Evolutionary conservation across 2,113 vertebrate genomes (phyloP), one percentile per base, ranked within the genome.

Genomic region (Natator depressus): DNA sequence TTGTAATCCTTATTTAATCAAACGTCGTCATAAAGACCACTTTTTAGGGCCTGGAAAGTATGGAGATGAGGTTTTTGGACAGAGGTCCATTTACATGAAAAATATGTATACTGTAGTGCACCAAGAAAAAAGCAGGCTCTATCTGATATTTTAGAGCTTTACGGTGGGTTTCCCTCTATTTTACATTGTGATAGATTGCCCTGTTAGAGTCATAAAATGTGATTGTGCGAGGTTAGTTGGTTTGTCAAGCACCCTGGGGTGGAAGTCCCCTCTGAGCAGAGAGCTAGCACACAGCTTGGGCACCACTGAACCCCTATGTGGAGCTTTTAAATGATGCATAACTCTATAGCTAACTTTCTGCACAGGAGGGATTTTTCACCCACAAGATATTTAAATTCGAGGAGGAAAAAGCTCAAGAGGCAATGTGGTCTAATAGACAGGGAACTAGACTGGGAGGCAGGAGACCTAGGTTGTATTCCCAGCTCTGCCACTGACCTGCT

Each of bases 71-170:
- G 42, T 97, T 91, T 94, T 76, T 88, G 94, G 95, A 95, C 95
- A 97, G 93, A 94, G 84, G 86, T 89, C 92, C 88, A 84, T 94
- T 97, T 97, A 96, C 86, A 93, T 96, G 75, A 92, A 90, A 95
- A 96, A 93, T 94, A 95, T 27, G 65, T 89, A 10, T 93, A 69
- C 87, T 91, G 89, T 1, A 38, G 94, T 93, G 96, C 94, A 96
- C 82, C 93, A 89, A 91, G 95, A 93, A 92, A 96, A 57, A 96
- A 90, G 9, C 76, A 90, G 84, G 69, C 89, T 97, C 94, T 82
- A 42, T 93, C 5, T 50, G 88, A 93, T 82, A 89, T 92, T 92
- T 94, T 76, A n/a, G 54, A 84, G 17, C 87, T 93, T 87, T 79
- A 80, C 1, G 0, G 62, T 0, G 1, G 90, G 69, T 96, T 97